phyloP scores from a whole-genome alignment of 2,888 invertebrate genomes.

The Malthinus seriepunctatus region DNA sequence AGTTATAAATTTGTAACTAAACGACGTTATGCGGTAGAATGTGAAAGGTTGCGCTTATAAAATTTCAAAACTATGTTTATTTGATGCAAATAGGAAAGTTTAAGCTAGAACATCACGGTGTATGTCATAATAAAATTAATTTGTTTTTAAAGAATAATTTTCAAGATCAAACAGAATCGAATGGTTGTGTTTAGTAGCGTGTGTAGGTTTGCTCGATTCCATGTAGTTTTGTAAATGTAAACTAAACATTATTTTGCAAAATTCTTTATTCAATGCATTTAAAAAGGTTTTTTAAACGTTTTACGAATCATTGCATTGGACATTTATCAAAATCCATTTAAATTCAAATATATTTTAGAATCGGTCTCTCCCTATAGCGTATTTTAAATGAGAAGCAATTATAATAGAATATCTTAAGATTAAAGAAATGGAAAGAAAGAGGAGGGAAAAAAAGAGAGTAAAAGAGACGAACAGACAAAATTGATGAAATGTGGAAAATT shows the following conservation, averaged over 20 bases:
- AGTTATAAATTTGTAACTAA: neutral
- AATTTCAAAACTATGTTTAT: neutral
- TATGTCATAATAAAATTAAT: neutral
- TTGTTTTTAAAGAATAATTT: slow-evolving; percentile 3
- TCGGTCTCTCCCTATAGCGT: neutral
- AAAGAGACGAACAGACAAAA: too few species aligned
- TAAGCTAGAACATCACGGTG: neutral
- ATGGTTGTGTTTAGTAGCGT: neutral
- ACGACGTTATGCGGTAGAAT: neutral
- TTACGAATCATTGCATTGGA: slow-evolving; percentile 4
- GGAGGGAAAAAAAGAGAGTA: too few species aligned
- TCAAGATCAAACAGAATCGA: slow-evolving; percentile 11
- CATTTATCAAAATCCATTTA: slow-evolving; percentile 8
- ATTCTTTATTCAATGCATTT: slow-evolving; percentile 35
- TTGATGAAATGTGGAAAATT: too few species aligned
- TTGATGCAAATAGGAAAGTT: neutral
- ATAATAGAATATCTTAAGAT: slow-evolving; percentile 1
- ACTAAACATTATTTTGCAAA: slow-evolving; percentile 35
- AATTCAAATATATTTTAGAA: slow-evolving; percentile 5
- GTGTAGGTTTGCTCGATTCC: slow-evolving; percentile 18
- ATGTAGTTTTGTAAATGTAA: slow-evolving; percentile 35
- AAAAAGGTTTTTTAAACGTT: slow-evolving; percentile 32
- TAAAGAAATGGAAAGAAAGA: slow-evolving; percentile 1
- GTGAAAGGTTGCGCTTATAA: neutral
- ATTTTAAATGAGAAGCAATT: slow-evolving; percentile 2